Conservation (phyloP, 1,140 invertebrate genomes). For the Kradibia gibbosae region DNA sequence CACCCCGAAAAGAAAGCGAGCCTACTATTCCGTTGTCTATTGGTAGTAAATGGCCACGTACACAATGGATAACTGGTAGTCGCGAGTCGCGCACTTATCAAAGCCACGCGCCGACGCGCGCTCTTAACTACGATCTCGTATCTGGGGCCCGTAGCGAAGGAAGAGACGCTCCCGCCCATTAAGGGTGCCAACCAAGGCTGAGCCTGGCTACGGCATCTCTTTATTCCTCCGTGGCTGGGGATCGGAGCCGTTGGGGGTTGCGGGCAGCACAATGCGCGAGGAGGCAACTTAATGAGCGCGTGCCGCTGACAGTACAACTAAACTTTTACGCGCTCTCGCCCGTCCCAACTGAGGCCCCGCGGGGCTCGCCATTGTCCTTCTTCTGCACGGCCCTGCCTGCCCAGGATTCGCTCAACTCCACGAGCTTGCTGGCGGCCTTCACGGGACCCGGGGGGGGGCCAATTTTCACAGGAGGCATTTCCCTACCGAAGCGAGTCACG, state of each 20-base stretch:
- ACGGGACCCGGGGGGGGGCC: too few species aligned
- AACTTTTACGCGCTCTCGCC: too few species aligned
- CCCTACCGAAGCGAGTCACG: too few species aligned
- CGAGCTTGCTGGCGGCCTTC: too few species aligned
- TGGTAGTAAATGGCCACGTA: background rate
- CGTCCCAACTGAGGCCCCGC: conserved; percentile 30
- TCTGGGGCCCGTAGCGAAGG: background rate
- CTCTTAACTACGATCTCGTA: background rate
- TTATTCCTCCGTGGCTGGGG: background rate
- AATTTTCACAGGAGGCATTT: too few species aligned
- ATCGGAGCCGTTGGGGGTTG: background rate
- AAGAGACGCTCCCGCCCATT: background rate
- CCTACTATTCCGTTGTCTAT: background rate
- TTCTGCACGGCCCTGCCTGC: background rate
- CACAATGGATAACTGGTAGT: background rate
- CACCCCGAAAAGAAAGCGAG: background rate
- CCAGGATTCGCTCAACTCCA: too few species aligned
- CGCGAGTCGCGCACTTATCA: background rate
- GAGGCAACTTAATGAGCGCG: conserved; percentile 46
- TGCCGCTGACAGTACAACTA: conserved; percentile 42
- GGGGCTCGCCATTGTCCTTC: background rate
- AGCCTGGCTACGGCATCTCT: background rate
- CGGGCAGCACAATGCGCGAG: background rate
- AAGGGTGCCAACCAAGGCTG: background rate
- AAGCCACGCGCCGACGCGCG: conserved; percentile 21